Conservation (phyloP, 2,888 invertebrate genomes). For the Escarpia spicata region DNA sequence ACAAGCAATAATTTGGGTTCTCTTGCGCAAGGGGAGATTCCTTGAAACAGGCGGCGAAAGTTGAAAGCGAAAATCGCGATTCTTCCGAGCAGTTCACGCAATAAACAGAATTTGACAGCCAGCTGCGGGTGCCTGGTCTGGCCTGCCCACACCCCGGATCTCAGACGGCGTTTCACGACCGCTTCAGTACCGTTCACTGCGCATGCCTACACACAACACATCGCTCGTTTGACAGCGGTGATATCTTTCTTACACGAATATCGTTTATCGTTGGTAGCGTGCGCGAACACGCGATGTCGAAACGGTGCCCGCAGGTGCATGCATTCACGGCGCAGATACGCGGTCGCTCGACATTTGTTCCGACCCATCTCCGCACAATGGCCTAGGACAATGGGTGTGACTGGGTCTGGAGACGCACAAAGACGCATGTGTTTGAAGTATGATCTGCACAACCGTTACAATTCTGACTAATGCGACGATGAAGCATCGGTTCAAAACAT, state of each 20-base stretch:
- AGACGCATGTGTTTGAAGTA: neutral
- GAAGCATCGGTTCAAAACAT: neutral
- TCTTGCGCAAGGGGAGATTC: neutral
- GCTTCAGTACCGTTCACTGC: neutral
- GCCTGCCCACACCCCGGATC: neutral
- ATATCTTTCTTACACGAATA: neutral
- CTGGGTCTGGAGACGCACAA: neutral
- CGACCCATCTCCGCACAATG: neutral
- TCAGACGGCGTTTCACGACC: neutral
- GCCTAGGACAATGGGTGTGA: neutral
- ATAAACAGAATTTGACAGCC: neutral
- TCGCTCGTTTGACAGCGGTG: neutral
- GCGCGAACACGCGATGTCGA: neutral
- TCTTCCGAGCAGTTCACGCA: neutral
- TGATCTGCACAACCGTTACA: constrained; percentile 1
- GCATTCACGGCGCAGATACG: neutral
- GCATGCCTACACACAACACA: neutral
- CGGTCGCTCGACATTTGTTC: neutral
- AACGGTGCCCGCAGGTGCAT: neutral
- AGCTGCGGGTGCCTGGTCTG: neutral
- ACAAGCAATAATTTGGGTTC: neutral
- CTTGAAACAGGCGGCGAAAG: neutral
- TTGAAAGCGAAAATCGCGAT: neutral
- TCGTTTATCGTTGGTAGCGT: neutral
- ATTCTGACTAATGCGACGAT: neutral